A percentile compares a stretch with the other conserved stretches of the same genome.
Conservation (phyloP, 2,113 vertebrate genomes). For the Nematolebias whitei region DNA sequence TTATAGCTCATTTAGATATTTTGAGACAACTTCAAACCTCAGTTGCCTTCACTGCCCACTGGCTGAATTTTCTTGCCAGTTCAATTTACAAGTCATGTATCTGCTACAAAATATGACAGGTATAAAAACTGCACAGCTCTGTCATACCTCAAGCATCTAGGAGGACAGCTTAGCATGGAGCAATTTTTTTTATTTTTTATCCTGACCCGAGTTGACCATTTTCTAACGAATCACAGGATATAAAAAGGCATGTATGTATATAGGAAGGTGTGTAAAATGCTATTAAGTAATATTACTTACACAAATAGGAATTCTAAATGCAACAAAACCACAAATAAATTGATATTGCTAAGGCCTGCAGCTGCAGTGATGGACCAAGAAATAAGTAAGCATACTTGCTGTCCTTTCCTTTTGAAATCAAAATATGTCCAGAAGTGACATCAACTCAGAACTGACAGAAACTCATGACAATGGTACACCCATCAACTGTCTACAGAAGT, state of each 20-base stretch:
- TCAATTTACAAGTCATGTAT: constrained; percentile 74
- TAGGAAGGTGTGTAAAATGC: not conserved
- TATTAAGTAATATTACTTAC: too few relatives aligned
- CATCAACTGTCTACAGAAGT: too few relatives aligned
- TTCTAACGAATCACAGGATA: constrained; percentile 47
- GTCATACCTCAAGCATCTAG: constrained; percentile 64
- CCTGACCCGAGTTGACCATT: constrained; percentile 47
- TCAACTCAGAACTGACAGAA: not conserved
- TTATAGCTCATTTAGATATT: constrained; percentile 38
- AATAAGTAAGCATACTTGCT: not conserved
- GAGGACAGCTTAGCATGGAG: constrained; percentile 41
- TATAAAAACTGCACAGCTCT: constrained; percentile 64
- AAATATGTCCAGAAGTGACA: not conserved
- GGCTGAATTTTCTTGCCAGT: constrained; percentile 64
- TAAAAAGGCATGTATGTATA: not conserved
- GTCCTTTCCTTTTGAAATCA: not conserved
- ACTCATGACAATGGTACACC: too few relatives aligned
- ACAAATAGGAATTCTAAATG: too few relatives aligned
- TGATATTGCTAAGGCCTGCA: not conserved
- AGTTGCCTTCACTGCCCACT: constrained; percentile 45
- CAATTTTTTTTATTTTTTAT: constrained; percentile 47
- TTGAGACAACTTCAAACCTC: constrained; percentile 49
- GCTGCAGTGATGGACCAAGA: not conserved
- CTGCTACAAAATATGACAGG: constrained; percentile 67
- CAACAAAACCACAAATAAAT: not conserved